Evolutionary conservation across 2,888 invertebrate genomes (phyloP).

Genomic region (Xiphydria camelus): DNA sequence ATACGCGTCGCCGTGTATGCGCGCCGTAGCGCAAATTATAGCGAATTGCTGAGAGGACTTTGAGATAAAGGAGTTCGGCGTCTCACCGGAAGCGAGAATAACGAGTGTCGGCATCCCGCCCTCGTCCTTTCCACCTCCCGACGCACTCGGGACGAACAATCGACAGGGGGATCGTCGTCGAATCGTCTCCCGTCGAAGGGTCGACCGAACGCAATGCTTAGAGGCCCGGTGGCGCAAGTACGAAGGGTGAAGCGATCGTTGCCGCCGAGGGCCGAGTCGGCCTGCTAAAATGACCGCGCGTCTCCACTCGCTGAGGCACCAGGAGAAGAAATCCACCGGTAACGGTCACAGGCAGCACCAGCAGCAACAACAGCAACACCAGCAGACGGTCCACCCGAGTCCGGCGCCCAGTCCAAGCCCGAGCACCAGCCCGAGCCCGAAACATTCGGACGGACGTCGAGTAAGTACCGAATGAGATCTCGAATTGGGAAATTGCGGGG

Average conservation of each 20-base stretch:
- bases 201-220: slow-evolving; percentile 46
- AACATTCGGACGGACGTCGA: slow-evolving; percentile 56
- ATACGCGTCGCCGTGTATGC: too few species aligned
- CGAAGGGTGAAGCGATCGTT: slow-evolving; percentile 44
- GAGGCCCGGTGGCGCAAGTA: slow-evolving; percentile 43
- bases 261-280: slow-evolving; percentile 44
- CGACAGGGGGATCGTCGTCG: too few species aligned
- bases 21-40: too few species aligned
- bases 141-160: too few species aligned
- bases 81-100: too few species aligned
- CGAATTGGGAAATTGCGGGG: too few species aligned
- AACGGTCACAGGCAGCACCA: slow-evolving; percentile 34
- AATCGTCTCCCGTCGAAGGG: slow-evolving; percentile 13
- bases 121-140: too few species aligned
- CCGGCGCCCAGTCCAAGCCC: slow-evolving; percentile 50
- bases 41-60: too few species aligned
- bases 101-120: too few species aligned
- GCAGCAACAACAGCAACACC: slow-evolving; percentile 30
- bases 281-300: slow-evolving; percentile 57
- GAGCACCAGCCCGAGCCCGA: slow-evolving; percentile 51
- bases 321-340: slow-evolving; percentile 49
- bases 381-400: slow-evolving; percentile 34
- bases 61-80: too few species aligned
- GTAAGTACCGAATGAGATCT: slow-evolving; percentile 49
- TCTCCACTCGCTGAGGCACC: slow-evolving; percentile 55